A percentile compares a stretch with the other conserved stretches of the same genome.
These are phyloP conservation scores for Toxonevra muliebris DNA, from an alignment of 2,888 invertebrate genomes.

Conservation along the genomic window DNA sequence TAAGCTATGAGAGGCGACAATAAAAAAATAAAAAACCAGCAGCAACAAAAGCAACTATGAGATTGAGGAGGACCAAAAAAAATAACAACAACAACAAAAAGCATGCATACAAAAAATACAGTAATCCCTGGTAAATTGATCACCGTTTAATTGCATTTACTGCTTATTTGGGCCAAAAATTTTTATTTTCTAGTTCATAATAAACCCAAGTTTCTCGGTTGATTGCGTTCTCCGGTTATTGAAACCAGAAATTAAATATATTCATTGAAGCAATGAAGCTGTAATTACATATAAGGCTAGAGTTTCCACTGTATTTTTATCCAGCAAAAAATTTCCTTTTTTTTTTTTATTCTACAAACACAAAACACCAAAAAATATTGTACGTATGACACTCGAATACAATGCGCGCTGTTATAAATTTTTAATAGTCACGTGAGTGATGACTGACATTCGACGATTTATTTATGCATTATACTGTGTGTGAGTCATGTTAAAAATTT, in stretches of 20 bases:
- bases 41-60: background rate
- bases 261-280: too few relatives aligned
- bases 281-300: too few relatives aligned
- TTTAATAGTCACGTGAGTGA: slow-evolving; percentile 38
- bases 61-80: background rate
- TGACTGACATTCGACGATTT: slow-evolving; percentile 28
- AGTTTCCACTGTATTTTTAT: too few relatives aligned
- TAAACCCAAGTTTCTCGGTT: too few relatives aligned
- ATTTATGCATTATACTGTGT: background rate
- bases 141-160: too few relatives aligned
- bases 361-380: background rate
- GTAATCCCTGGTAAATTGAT: slow-evolving; percentile 12
- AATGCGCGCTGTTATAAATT: slow-evolving; percentile 38
- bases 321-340: too few relatives aligned
- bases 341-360: too few relatives aligned
- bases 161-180: too few relatives aligned
- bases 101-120: background rate
- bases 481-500: background rate
- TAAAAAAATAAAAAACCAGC: slow-evolving; percentile 28
- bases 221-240: too few relatives aligned
- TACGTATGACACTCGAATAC: slow-evolving; percentile 9
- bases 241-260: too few relatives aligned
- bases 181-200: too few relatives aligned
- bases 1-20: slow-evolving; percentile 43
- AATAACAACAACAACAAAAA: background rate